Evolutionary conservation across 2,888 invertebrate species (phyloP), one percentile per base, ranked within the genome.

Genomic region (Tridacna gigas): DNA sequence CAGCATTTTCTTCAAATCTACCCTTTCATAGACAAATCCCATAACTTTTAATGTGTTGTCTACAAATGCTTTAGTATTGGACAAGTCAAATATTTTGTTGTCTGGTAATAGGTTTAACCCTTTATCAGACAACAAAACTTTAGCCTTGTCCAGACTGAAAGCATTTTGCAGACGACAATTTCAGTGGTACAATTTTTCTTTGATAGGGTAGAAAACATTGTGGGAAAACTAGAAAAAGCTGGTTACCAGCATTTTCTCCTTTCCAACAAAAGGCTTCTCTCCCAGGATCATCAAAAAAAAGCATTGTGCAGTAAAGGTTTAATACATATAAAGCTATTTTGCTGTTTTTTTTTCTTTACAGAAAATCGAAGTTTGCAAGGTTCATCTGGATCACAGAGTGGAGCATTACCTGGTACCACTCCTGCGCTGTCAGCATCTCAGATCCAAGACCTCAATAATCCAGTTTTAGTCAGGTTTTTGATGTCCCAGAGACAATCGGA

Each of bases 401-500:
- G 47, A 20, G 61, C 51, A 0, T 28, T 60, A 26, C 28, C 71
- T 26, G 61, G 28, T 28, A 5, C 26, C n/a, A 37, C 18, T n/a
- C 37, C 74, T 25, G 45, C 48, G 7, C 78, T 85, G 2, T 67
- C 82, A 18, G 66, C 74, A 20, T 61, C 69, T 37, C 83, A 81
- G 45, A 28, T 76, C 15, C 77, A 83, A 37, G 81, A 83, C 60
- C 63, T 77, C 20, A 77, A 51, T 47, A 79, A 83, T 26, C 85
- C 83, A 4, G 69, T 88, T 60, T 71, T 88, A 28, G 61, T 83
- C 22, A 85, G 84, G 82, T 88, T 83, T 75, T 74, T 88, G 12
- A 83, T 88, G 83, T 88, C 88, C 18, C 86, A 86, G 78, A 74
- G 82, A 26, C 85, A 74, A 56, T 83, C 85, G 3, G 85, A 83